These are phyloP conservation scores for Bombus balteatus DNA, from an alignment of 1,140 invertebrate genomes.

Conservation along the genomic window DNA sequence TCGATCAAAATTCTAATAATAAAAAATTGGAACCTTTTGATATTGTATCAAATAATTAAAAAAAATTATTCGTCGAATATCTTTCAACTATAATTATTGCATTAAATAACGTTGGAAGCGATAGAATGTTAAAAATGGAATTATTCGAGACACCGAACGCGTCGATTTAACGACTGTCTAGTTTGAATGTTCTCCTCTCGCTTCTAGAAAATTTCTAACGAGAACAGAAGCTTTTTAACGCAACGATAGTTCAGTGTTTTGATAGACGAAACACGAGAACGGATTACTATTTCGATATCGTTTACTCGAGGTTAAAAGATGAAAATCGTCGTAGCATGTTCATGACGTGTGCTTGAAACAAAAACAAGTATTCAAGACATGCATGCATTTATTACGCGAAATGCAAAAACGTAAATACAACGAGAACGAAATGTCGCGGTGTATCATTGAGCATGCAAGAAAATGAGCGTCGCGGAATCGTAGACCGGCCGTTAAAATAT, in stretches of 20 bases:
- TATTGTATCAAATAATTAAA: no score
- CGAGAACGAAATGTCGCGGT: conserved; percentile 55
- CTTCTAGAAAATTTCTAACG: no score
- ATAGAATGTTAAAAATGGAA: no score
- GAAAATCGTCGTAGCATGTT: neutral
- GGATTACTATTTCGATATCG: conserved; percentile 2
- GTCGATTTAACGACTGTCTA: no score
- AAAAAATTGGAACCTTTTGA: no score
- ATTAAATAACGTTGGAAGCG: no score
- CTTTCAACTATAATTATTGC: no score
- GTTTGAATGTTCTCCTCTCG: accelerated
- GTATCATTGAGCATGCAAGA: conserved; percentile 38
- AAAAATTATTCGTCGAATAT: no score
- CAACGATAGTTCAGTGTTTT: no score
- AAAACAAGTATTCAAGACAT: conserved; percentile 31
- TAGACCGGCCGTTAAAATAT: neutral
- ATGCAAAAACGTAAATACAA: conserved; percentile 38
- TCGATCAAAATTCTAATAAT: no score
- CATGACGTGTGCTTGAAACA: conserved; percentile 16
- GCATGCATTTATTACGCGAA: conserved; percentile 25
- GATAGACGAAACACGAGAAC: neutral
- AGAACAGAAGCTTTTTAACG: no score
- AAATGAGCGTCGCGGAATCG: neutral
- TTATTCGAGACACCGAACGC: no score
- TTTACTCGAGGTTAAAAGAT: neutral